Percentiles rank a stretch among this genome's conserved stretches.
phyloP scores from a whole-genome alignment of 1,140 invertebrate species.

The Temnothorax nylanderi region DNA sequence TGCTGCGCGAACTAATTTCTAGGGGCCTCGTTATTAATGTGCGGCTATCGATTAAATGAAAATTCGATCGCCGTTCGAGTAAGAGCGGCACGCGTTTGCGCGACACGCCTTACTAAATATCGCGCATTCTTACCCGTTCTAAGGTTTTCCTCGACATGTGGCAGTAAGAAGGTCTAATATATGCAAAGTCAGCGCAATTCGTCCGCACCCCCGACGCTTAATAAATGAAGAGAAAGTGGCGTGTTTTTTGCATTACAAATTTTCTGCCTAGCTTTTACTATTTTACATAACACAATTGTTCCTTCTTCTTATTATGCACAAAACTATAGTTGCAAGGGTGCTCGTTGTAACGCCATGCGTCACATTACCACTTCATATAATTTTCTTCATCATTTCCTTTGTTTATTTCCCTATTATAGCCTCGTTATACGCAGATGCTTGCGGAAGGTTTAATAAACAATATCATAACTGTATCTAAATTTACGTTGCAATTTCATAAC shows the following conservation, averaged over 20 bases:
- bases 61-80: constrained; percentile 15
- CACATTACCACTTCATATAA: neutral
- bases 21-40: constrained; percentile 28
- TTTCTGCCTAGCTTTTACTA: constrained; percentile 5
- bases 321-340: neutral
- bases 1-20: constrained; percentile 25
- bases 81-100: neutral
- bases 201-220: constrained; percentile 20
- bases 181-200: constrained; percentile 26
- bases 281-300: constrained; percentile 40
- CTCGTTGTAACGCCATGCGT: neutral
- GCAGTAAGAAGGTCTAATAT: neutral
- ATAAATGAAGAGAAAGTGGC: constrained; percentile 52
- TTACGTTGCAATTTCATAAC: constrained; percentile 33
- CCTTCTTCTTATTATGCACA: neutral
- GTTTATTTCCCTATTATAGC: neutral
- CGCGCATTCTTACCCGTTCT: neutral
- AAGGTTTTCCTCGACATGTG: neutral
- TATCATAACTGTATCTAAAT: constrained; percentile 21
- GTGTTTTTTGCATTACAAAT: constrained; percentile 41
- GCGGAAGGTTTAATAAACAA: constrained; percentile 13
- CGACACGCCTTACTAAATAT: constrained; percentile 6
- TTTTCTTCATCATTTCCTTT: neutral
- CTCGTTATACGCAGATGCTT: neutral
- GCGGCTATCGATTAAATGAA: constrained; percentile 33